Percentiles rank a stretch among this genome's conserved stretches.
phyloP scores from a whole-genome alignment of 2,888 invertebrate genomes.

The Drosophila formosana region DNA sequence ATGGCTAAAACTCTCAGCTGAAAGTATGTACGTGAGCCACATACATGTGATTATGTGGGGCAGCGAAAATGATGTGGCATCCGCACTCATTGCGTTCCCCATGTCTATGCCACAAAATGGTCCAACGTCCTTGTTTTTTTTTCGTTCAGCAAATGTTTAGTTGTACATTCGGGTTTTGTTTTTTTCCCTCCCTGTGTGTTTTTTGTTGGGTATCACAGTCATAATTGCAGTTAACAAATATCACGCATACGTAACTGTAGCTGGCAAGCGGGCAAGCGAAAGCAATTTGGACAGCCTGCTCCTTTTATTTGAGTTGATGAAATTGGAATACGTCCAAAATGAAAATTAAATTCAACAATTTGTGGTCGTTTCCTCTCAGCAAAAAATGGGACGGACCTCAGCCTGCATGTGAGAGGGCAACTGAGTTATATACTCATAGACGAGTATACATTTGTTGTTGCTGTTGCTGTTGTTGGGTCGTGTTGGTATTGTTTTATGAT shows the following conservation, averaged over 20 bases:
- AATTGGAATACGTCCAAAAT: constrained; percentile 72
- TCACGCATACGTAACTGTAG: constrained; percentile 52
- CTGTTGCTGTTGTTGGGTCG: not conserved
- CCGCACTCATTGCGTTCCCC: constrained; percentile 42
- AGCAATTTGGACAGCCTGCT: constrained; percentile 35
- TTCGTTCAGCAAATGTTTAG: constrained; percentile 39
- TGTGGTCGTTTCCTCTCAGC: constrained; percentile 53
- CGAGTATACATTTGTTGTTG: not conserved
- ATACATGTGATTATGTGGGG: constrained; percentile 47
- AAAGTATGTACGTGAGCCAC: constrained; percentile 22
- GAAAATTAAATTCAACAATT: constrained; percentile 73
- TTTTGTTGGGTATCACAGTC: constrained; percentile 25
- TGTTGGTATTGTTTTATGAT: constrained; percentile 31
- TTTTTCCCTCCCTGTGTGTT: constrained; percentile 15
- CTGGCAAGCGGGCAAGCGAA: constrained; percentile 31
- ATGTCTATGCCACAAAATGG: constrained; percentile 17
- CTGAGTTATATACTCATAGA: constrained; percentile 17
- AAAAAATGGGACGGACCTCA: constrained; percentile 8
- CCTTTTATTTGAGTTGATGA: constrained; percentile 63
- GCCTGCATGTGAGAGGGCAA: constrained; percentile 15
- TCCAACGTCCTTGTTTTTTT: not conserved
- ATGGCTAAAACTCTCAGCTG: constrained; percentile 13
- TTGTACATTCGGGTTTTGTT: constrained; percentile 36
- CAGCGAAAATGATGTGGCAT: constrained; percentile 49
- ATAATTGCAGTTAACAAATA: constrained; percentile 68